A percentile compares a stretch with the other conserved stretches of the same genome.
Conservation (phyloP, 2,797 vertebrate genomes). For the Tiaroga cobitis region DNA sequence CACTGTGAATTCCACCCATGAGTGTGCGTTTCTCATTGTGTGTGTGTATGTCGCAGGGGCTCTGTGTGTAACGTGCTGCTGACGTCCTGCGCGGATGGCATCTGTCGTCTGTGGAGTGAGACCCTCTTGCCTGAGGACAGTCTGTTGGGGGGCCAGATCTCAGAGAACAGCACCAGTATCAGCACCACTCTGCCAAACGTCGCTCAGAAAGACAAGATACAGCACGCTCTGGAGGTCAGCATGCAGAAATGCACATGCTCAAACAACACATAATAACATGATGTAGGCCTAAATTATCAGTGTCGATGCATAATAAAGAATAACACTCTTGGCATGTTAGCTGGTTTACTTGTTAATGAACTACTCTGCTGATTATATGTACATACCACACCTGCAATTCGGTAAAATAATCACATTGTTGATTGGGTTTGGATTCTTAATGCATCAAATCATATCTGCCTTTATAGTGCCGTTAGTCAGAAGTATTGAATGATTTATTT, state of each 20-base stretch:
- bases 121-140: constrained; percentile 93
- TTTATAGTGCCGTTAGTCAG: neutral
- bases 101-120: constrained; percentile 97
- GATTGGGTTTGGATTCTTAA: neutral
- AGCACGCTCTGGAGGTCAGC: constrained; percentile 92
- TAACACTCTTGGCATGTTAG: neutral
- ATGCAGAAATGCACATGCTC: neutral
- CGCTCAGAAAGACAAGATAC: constrained; percentile 93
- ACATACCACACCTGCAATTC: neutral
- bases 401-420: neutral
- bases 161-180: constrained; percentile 89
- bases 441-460: neutral
- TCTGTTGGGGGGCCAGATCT: constrained; percentile 94
- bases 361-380: neutral
- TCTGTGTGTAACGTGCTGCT: constrained; percentile 96
- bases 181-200: constrained; percentile 83
- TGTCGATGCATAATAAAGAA: neutral
- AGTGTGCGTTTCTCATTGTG: neutral
- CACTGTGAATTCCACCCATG: neutral
- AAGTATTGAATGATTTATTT: neutral
- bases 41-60: constrained; percentile 79
- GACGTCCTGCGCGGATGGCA: constrained; percentile 94
- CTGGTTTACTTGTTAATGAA: neutral
- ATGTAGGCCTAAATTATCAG: neutral
- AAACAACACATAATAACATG: neutral